Evolutionary conservation across 2,113 vertebrate species (phyloP).

Genomic region (Riparia riparia): DNA sequence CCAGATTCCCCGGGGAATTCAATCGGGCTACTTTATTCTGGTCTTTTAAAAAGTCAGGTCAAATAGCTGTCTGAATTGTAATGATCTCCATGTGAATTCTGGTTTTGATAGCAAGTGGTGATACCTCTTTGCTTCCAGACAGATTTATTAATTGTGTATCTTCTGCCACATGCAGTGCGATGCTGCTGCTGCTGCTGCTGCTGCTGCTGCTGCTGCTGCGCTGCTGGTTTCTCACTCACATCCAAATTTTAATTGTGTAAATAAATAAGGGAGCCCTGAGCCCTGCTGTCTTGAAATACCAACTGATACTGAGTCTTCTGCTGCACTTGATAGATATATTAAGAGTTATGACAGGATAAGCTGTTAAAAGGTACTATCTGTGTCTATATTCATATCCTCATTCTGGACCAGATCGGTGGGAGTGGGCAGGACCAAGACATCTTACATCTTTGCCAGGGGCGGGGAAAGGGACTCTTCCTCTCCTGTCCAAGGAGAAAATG

Average conservation of each 20-base stretch:
- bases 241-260: not conserved
- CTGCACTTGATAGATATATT: not conserved
- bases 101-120: slow-evolving; percentile 8
- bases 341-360: not conserved
- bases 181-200: not conserved
- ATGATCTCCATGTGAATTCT: slow-evolving; percentile 38
- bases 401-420: not conserved
- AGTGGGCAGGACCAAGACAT: not conserved
- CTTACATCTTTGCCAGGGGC: not conserved
- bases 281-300: not conserved
- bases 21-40: slow-evolving; percentile 27
- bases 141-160: not conserved
- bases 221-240: not conserved
- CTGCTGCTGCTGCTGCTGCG: not conserved
- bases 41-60: not conserved
- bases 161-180: not conserved
- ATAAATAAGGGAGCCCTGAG: not conserved
- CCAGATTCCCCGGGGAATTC: slow-evolving; percentile 5
- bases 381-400: not conserved
- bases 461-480: not conserved
- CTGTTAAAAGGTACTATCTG: not conserved
- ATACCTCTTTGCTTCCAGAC: not conserved
- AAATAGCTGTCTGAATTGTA: slow-evolving; percentile 45
- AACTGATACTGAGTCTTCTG: not conserved
- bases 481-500: accelerated